A percentile compares a stretch with the other conserved stretches of the same genome.
Evolutionary conservation across 2,888 invertebrate species (phyloP).

Genomic region (Polydesmus complanatus): DNA sequence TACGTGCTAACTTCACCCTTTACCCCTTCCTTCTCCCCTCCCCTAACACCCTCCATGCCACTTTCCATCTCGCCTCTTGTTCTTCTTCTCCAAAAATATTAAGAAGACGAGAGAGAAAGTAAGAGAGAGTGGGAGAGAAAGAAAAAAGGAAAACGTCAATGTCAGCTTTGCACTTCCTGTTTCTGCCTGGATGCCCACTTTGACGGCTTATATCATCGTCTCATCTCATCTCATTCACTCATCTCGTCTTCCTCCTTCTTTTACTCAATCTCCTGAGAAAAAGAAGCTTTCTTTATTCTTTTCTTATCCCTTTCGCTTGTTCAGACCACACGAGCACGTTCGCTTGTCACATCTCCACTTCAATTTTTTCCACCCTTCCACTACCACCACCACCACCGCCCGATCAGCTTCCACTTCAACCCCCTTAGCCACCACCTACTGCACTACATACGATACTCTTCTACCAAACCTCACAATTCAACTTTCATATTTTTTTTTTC

Average conservation of each 20-base stretch:
- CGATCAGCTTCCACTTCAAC: too few species aligned
- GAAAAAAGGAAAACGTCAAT: not conserved
- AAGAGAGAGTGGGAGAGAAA: not conserved
- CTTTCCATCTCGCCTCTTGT: not conserved
- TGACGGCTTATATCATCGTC: not conserved
- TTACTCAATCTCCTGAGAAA: not conserved
- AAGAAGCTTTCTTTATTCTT: not conserved
- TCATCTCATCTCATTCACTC: not conserved
- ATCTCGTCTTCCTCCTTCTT: not conserved
- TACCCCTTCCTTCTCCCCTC: not conserved
- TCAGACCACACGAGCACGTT: not conserved
- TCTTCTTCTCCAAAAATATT: not conserved
- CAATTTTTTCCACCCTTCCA: too few species aligned
- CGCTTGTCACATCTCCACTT: not conserved
- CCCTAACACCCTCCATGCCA: not conserved
- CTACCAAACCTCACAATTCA: too few species aligned
- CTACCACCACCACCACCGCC: too few species aligned
- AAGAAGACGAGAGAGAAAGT: not conserved
- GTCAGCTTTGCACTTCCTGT: not conserved
- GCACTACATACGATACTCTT: too few species aligned
- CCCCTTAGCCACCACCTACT: too few species aligned
- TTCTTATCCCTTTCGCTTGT: not conserved
- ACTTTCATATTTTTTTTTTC: not conserved
- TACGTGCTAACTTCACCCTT: not conserved
- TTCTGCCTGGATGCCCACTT: not conserved